Conservation (phyloP, 2,888 invertebrate genomes). For the Amiota mariae region DNA sequence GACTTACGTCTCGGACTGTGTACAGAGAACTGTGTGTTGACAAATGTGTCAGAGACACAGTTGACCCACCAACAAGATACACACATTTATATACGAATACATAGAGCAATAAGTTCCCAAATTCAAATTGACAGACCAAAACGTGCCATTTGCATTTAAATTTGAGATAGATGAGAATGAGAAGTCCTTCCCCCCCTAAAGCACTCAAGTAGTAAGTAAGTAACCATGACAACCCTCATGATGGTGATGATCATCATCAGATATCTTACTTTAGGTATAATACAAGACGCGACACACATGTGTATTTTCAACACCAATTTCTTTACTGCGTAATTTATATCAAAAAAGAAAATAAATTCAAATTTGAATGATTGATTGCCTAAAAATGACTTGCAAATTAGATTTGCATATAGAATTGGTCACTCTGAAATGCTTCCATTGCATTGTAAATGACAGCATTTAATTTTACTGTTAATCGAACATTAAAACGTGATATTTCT, state of each 20-base stretch:
- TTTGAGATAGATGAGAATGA: not conserved
- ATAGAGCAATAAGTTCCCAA: constrained; percentile 21
- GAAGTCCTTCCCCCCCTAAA: constrained; percentile 1
- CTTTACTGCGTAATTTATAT: not conserved
- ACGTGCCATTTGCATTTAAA: constrained; percentile 68
- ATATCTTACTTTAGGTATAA: not conserved
- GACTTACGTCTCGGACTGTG: constrained; percentile 34
- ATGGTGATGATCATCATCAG: not conserved
- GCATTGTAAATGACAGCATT: not conserved
- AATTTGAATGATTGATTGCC: not conserved
- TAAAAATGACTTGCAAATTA: not conserved
- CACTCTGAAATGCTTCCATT: not conserved
- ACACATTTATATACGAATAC: too few species aligned
- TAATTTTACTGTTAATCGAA: not conserved
- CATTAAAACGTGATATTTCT: constrained; percentile 17
- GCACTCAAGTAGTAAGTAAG: constrained; percentile 19
- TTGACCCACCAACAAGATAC: not conserved
- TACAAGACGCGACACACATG: too few species aligned
- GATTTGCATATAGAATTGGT: not conserved
- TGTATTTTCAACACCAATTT: constrained; percentile 7
- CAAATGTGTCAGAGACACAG: constrained; percentile 27
- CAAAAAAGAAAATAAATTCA: not conserved
- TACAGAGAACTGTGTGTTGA: constrained; percentile 34
- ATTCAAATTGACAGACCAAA: constrained; percentile 44
- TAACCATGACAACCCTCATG: constrained; percentile 29